Evolutionary conservation across 2,888 invertebrate genomes (phyloP).

Genomic region (Meliscaeva auricollis): DNA sequence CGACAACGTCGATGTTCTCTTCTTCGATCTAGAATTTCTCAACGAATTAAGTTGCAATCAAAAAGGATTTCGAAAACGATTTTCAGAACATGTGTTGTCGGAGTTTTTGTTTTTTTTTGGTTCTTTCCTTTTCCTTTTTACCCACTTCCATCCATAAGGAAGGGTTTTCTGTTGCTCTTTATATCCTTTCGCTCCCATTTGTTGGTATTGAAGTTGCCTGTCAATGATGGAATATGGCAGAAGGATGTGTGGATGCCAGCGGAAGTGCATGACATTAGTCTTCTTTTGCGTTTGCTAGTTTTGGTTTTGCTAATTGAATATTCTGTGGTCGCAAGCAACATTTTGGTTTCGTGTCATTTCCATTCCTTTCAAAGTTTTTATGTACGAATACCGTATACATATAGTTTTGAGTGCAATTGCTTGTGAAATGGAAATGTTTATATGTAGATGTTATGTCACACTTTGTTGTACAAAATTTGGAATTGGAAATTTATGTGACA

Average conservation of each 20-base stretch:
- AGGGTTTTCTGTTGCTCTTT: background rate
- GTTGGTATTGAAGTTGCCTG: background rate
- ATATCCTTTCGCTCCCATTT: background rate
- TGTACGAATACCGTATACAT: background rate
- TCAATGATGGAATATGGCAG: background rate
- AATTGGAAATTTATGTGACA: background rate
- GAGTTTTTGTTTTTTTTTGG: slow-evolving; percentile 40
- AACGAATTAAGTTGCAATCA: slow-evolving; percentile 71
- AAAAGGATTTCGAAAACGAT: slow-evolving; percentile 70
- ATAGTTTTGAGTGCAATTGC: slow-evolving; percentile 41
- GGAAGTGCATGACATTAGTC: slow-evolving; percentile 36
- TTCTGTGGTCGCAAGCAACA: slow-evolving; percentile 59
- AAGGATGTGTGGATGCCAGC: background rate
- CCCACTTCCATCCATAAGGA: too few species aligned
- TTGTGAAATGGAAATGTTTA: slow-evolving; percentile 40
- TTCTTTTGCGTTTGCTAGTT: slow-evolving; percentile 20
- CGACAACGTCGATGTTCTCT: background rate
- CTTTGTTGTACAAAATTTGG: slow-evolving; percentile 21
- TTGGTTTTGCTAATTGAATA: slow-evolving; percentile 70
- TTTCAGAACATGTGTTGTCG: slow-evolving; percentile 68
- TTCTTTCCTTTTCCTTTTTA: too few species aligned
- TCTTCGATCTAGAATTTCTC: slow-evolving; percentile 25
- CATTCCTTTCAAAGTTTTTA: slow-evolving; percentile 1
- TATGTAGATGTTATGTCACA: slow-evolving; percentile 41
- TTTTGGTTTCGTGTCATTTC: slow-evolving; percentile 37